Percentiles rank a stretch among this genome's conserved stretches.
Conservation (phyloP, 1,140 invertebrate genomes). For the Scaptomyza graminum region DNA sequence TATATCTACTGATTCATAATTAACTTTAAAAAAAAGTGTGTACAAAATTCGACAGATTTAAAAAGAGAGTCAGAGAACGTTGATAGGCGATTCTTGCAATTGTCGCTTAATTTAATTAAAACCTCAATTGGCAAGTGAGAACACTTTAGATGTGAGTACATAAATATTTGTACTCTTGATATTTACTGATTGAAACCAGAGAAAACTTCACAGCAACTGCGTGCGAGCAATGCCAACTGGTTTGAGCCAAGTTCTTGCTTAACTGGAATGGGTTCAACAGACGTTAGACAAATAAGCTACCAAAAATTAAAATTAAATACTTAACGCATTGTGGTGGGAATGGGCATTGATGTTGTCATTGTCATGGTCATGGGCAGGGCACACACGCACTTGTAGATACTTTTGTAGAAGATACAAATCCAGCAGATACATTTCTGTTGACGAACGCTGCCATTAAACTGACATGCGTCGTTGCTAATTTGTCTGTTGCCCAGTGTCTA, state of each 20-base stretch:
- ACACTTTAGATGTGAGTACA: constrained; percentile 10
- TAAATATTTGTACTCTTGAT: constrained; percentile 6
- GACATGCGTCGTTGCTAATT: constrained; percentile 60
- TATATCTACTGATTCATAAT: too few species aligned
- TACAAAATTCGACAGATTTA: neutral
- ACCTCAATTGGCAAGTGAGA: constrained; percentile 44
- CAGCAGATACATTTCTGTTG: constrained; percentile 29
- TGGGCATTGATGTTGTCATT: constrained; percentile 8
- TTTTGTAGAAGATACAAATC: constrained; percentile 23
- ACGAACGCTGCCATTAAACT: constrained; percentile 13
- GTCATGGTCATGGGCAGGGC: constrained; percentile 41
- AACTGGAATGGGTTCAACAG: neutral
- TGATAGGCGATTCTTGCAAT: neutral
- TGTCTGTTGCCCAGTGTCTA: constrained; percentile 35
- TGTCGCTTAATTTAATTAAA: constrained; percentile 48
- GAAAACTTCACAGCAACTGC: constrained; percentile 54
- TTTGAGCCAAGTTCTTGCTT: constrained; percentile 39
- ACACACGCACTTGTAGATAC: constrained; percentile 44
- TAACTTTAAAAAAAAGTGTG: constrained; percentile 1
- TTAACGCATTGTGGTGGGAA: neutral
- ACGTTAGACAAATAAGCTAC: constrained; percentile 33
- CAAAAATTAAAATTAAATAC: constrained; percentile 22
- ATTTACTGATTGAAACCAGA: constrained; percentile 52
- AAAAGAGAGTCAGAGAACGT: neutral
- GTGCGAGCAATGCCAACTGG: constrained; percentile 55